A percentile compares a stretch with the other conserved stretches of the same genome.
Conservation (phyloP, 2,113 vertebrate genomes). For the Antigone vipio region DNA sequence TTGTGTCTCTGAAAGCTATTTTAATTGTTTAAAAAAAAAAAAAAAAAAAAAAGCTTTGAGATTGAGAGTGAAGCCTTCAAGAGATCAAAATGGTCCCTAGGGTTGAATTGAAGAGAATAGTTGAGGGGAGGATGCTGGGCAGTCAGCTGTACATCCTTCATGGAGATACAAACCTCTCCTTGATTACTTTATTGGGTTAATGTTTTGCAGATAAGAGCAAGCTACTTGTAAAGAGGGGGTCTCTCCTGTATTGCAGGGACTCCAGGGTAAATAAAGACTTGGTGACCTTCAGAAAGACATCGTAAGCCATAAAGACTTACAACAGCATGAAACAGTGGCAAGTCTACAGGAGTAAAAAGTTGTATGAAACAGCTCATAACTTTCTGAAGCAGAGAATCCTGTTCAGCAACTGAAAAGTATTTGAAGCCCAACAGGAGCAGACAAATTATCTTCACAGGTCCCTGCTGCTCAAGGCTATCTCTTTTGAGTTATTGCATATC, state of each 20-base stretch:
- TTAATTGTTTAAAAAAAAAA: neutral
- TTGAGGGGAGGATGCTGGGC: neutral
- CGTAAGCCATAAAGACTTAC: neutral
- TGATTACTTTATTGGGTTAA: neutral
- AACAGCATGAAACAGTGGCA: neutral
- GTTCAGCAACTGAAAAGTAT: neutral
- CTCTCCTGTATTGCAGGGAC: neutral
- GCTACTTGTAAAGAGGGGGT: neutral
- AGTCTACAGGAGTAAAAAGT: neutral
- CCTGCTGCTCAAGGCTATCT: neutral
- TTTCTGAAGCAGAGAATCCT: neutral
- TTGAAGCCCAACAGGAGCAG: neutral
- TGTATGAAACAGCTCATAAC: neutral
- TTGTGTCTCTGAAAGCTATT: neutral
- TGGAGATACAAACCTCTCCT: neutral
- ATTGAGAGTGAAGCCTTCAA: fast-evolving
- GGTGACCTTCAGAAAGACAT: neutral
- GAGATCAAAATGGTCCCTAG: neutral
- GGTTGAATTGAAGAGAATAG: neutral
- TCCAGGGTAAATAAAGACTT: neutral
- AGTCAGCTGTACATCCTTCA: neutral
- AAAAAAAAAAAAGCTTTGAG: neutral
- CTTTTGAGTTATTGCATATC: neutral
- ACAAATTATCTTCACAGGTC: neutral
- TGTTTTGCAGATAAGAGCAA: neutral